Evolutionary conservation across 1,140 invertebrate genomes (phyloP), one percentile per base, ranked within the genome.

Genomic region (Chrysoperla carnea): DNA sequence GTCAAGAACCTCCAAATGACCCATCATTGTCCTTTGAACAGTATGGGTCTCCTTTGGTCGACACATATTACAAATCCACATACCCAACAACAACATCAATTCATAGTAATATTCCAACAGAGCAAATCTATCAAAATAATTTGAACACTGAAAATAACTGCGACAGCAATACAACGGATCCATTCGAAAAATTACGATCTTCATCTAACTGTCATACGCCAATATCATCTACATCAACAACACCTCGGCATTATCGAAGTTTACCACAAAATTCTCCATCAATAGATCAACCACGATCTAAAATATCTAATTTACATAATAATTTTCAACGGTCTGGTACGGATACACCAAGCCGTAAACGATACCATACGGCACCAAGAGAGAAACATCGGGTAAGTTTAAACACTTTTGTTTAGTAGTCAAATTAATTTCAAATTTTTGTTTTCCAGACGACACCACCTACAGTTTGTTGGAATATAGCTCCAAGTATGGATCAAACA

Each of bases 391-490:
- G 72, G 59, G 69, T 71, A 59, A 50, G 49, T 44, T 8, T 17
- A 28, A 23, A 28, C 27, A 23, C 23, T 7, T 43, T 36, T 11
- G 12, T 6, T 11, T 33, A 11, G 4, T 33, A 11, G 2, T 11
- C n/a, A 11, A 8, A 12, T 9, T 15, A 23, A 28, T 13, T 39
- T 43, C 7, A 6, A 9, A 12, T 5, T 12, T n/a, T 40, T 41
- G 40, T 37, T 46, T 56, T 54, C 33, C 55, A 73, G 72, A 61
- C 69, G 52, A 63, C 69, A 39, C 64, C 69, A 35, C 72, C 71
- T 39, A 52, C 68, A 23, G 63, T 73, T 27, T 62, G 61, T 46
- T 75, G 73, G 73, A 75, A 76, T 51, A 71, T 76, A 29, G 69
- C 69, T 6, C 73, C 73, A 2, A 72, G 69, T 46, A 73, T 73